Percentiles rank a stretch among this genome's conserved stretches.
These are phyloP conservation scores for Maylandia zebra DNA, from an alignment of 2,113 vertebrate genomes.

Conservation along the genomic window DNA sequence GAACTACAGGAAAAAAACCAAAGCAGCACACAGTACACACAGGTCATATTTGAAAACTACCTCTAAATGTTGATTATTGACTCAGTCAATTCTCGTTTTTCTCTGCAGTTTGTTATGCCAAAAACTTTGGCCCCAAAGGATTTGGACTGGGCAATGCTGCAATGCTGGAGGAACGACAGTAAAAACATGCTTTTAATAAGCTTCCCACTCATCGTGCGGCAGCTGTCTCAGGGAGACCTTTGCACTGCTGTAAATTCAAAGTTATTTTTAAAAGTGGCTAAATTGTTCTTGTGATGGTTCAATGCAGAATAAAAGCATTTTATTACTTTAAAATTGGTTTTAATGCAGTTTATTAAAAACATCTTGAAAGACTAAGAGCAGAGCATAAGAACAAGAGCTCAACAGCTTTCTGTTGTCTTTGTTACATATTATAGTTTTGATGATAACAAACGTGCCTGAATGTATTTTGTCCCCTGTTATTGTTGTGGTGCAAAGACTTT, in stretches of 20 bases:
- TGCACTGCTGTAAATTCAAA: neutral
- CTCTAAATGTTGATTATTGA: neutral
- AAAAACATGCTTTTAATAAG: constrained; percentile 6
- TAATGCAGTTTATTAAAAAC: neutral
- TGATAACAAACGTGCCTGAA: neutral
- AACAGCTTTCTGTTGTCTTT: neutral
- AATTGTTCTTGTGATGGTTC: neutral
- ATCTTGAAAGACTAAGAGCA: neutral
- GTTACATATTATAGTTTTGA: neutral
- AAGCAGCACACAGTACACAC: neutral
- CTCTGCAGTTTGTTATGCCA: constrained; percentile 87
- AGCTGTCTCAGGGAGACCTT: neutral
- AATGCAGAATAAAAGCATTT: neutral
- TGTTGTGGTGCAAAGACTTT: neutral
- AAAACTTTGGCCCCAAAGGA: constrained; percentile 94
- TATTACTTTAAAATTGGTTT: neutral
- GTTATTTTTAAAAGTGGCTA: neutral
- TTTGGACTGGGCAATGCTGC: constrained; percentile 89
- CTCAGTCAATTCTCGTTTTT: neutral
- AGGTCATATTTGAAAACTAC: neutral
- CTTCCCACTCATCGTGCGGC: neutral
- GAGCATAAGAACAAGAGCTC: neutral
- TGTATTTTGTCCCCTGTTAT: neutral
- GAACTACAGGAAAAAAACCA: neutral
- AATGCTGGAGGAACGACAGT: constrained; percentile 78